Conservation (phyloP, 2,797 vertebrate species). For the Anguilla pacifica region DNA sequence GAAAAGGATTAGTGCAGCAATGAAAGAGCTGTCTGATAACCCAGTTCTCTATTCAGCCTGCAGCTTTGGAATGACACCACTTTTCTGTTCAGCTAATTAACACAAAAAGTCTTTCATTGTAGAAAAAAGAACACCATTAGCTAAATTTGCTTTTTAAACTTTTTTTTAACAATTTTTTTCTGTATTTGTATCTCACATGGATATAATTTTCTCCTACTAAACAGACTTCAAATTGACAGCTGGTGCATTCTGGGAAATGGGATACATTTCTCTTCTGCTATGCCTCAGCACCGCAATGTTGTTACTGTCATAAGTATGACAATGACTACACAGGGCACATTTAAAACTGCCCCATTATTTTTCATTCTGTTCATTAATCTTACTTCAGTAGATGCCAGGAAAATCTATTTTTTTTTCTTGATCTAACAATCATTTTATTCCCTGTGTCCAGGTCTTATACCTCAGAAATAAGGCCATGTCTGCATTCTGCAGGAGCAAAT, state of each 20-base stretch:
- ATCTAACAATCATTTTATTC: background rate
- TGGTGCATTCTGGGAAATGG: background rate
- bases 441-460: background rate
- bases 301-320: background rate
- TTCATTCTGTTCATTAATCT: background rate
- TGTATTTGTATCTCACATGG: background rate
- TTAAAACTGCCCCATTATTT: background rate
- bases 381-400: background rate
- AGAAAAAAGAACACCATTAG: background rate
- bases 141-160: background rate
- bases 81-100: background rate
- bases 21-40: background rate
- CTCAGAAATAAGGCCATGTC: background rate
- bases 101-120: background rate
- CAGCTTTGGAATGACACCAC: background rate
- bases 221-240: background rate
- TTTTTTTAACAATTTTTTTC: background rate
- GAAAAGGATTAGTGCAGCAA: background rate
- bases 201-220: background rate
- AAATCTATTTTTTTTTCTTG: background rate
- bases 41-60: background rate
- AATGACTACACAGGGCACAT: background rate
- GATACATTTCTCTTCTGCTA: background rate
- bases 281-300: background rate
- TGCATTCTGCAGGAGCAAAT: background rate